Percentiles rank a stretch among this genome's conserved stretches.
These are phyloP conservation scores for Lacanobia wlatinum DNA, from an alignment of 2,888 invertebrate species.

Conservation along the genomic window DNA sequence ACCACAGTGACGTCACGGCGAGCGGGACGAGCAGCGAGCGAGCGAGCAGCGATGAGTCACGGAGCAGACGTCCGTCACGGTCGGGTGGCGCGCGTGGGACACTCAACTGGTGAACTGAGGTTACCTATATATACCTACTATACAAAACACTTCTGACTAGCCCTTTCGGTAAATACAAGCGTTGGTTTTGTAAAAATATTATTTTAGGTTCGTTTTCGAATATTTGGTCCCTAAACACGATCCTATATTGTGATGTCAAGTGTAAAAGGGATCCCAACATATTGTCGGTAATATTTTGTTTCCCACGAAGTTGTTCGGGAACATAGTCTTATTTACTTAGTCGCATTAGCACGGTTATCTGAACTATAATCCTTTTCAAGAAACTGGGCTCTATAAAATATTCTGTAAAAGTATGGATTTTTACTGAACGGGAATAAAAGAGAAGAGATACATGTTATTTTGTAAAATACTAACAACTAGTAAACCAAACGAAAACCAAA, in stretches of 20 bases:
- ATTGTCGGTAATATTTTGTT: slow-evolving; percentile 27
- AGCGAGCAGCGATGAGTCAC: too few species aligned
- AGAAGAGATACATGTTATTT: too few species aligned
- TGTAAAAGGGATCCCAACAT: slow-evolving; percentile 14
- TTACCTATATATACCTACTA: too few species aligned
- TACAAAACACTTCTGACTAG: too few species aligned
- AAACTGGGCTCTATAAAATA: background rate
- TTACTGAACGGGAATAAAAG: background rate
- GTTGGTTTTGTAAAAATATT: background rate
- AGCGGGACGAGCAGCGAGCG: too few species aligned
- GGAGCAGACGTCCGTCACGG: too few species aligned
- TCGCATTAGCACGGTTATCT: background rate
- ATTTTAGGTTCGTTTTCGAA: background rate
- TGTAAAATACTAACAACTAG: too few species aligned
- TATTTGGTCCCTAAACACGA: background rate
- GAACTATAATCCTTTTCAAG: background rate
- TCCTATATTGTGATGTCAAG: slow-evolving; percentile 7
- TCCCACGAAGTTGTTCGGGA: background rate
- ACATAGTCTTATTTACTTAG: slow-evolving; percentile 22
- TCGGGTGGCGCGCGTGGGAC: too few species aligned
- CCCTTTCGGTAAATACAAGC: background rate
- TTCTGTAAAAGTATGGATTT: too few species aligned
- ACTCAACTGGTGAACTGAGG: too few species aligned
- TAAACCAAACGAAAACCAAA: too few species aligned
- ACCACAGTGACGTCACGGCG: too few species aligned